Evolutionary conservation across 2,797 vertebrate species (phyloP), one percentile per base, ranked within the genome.

Genomic region (Sebastolobus altivelis): DNA sequence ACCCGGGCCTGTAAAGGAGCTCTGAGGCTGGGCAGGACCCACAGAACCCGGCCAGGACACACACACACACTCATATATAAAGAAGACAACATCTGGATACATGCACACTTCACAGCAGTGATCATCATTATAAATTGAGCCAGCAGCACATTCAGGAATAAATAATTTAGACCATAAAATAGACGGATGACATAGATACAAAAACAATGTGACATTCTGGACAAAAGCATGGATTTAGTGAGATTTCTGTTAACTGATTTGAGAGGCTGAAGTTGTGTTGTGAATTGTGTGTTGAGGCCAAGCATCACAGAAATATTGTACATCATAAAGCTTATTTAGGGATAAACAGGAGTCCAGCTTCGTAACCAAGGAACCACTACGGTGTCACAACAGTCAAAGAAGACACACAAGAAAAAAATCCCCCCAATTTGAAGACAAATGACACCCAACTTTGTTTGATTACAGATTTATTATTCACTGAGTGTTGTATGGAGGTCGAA

Each of bases 101-200:
- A 55, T 38, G 29, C 71, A 75, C 63, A 43, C 79, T 38, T 35
- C 37, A 54, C 72, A 72, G 80, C 71, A 75, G 80, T 65, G 56
- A 43, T 74, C 72, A 66, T 77, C 73, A 58, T 79, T 62, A 77
- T 29, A 27, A 75, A 81, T 2, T n/a, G 29, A 63, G 69, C 52
- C 74, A 72, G 70, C 61, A 75, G 70, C 22, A 56, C 29, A 54
- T 16, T 20, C 55, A 62, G 16, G 40, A 71, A 69, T 71, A 55
- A 61, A 75, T 56, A 43, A 31, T 43, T 68, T 22, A 43, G 38
- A 46, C 35, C 25, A 63, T 33, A 29, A 52, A 72, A 60, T 25
- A 58, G 25, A 46, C 5, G 20, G 20, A 62, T 20, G 73, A 63
- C 65, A 77, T 5, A 16, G 58, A 84, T 35, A 22, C 37, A n/a